Base-by-base conservation (phyloP, 2,888 invertebrate species). In the Dexiosoma caninum region DNA sequence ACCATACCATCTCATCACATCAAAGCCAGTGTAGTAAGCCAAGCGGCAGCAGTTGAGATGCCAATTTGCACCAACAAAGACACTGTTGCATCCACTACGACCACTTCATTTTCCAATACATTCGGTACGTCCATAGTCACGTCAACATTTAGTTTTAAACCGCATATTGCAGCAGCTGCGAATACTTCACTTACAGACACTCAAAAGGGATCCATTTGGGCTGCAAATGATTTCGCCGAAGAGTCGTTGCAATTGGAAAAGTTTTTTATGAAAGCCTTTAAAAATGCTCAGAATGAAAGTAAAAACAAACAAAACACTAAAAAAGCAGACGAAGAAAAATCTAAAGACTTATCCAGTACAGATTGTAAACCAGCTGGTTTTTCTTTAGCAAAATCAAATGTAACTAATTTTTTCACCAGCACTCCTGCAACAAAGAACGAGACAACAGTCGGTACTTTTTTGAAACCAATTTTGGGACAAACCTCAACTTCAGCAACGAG, bases 221-320 rank as follows among this genome's bases (percentile, higher is more conserved):
- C 93, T 1, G 96, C 96, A 0, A 94, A 95, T 86, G 98, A 98
- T 90, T 97, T 94, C 90, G 94, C 97, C 1, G 97, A 97, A 86
- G 96, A 95, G 85, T 92, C 93, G 82, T 91, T 94, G 0, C 92
- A 92, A 2, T 86, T 93, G 53, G 97, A 98, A 88, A 95, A 94
- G 85, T 94, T 98, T 84, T 94, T 95, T 86, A 93, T 95, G 16
- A 91, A 92, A 2, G 91, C 92, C 2, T 97, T 97, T 89, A 94
- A 95, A 84, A 91, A 92, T 53, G 94, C 95, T 0, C 92, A 84
- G 85, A 74, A 88, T 62, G 91, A 91, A 79, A 88, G 88, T 19
- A 85, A 84, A 67, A 71, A 82, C 14, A 64, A 49, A 57, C 32
- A 14, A 9, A 21, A 2, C 2, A 6, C 14, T 57, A 78, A 66